Evolutionary conservation across 2,113 vertebrate species (phyloP), one percentile per base, ranked within the genome.

Genomic region (Tilapia sparmanii): DNA sequence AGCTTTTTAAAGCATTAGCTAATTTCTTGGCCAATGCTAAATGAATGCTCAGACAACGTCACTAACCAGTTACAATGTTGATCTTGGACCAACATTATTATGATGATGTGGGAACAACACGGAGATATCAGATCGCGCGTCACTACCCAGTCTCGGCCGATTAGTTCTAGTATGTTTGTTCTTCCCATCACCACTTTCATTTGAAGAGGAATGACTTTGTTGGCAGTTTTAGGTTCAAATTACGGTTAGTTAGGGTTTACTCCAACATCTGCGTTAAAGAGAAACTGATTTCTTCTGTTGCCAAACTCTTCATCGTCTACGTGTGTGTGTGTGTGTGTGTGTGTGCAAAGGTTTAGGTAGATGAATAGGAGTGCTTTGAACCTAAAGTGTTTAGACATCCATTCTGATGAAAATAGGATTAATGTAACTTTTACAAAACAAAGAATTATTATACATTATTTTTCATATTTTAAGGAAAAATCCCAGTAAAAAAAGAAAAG

Each of bases 11-110:
- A 35, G 10, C 18, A 35, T 35, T 35, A 35, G 31, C 61, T 66
- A 66, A 66, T 66, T 66, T 66, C 61, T 66, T 66, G 18, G 10
- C 6, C 19, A 66, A 12, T 2, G 4, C 61, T 66, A 66, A 66
- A 12, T 12, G 4, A 66, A 35, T 66, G 18, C 61, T 66, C 31
- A 66, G 61, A 35, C 61, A 66, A 66, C 3, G 4, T 66, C 31
- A 66, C 61, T n/a, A 11, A 35, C 3, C 18, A 66, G 31, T 35
- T 35, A 66, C 18, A 2, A 35, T 35, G 31, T 66, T 66, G 31
- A 66, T 66, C 31, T 66, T 66, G 18, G 61, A 66, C 61, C 61
- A n/a, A 66, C 31, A 66, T n/a, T n/a, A 12, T 35, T 66, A 66
- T 5, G 3, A 18, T 61, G 16, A 66, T 35, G 18, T 35, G 18